Evolutionary conservation across 2,888 invertebrate species (phyloP).

Genomic region (Microctonus hyperodae): DNA sequence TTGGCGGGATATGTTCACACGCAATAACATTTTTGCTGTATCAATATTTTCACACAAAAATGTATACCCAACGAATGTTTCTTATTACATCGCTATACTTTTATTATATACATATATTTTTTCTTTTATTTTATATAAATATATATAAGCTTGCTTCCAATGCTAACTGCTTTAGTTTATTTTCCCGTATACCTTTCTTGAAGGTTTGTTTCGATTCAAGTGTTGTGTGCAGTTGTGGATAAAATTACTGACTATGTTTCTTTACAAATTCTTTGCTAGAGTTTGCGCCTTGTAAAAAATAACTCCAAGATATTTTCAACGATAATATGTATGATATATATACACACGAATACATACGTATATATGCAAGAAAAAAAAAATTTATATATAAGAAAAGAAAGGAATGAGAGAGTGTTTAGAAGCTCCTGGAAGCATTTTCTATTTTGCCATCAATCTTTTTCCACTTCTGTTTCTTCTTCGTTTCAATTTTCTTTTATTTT

Average conservation of each 20-base stretch:
- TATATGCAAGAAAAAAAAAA: neutral
- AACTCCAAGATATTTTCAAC: neutral
- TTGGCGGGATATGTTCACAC: neutral
- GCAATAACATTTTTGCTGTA: neutral
- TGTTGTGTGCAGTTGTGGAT: neutral
- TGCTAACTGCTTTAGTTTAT: neutral
- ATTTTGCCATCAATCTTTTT: conserved; percentile 27
- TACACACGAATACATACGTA: neutral
- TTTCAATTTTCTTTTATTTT: conserved; percentile 8
- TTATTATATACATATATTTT: neutral
- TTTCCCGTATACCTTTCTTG: neutral
- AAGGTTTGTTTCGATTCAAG: neutral
- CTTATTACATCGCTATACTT: neutral
- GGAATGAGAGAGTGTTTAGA: conserved; percentile 2
- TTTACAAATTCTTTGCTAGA: neutral
- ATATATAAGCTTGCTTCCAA: neutral
- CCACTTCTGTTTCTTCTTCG: conserved; percentile 11
- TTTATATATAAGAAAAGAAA: neutral
- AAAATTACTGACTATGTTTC: neutral
- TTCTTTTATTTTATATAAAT: neutral
- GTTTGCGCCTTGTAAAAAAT: neutral
- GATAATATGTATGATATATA: too few relatives aligned
- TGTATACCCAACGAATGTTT: neutral
- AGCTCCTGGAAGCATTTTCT: conserved; percentile 26
- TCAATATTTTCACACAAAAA: neutral